Evolutionary conservation across 2,888 invertebrate genomes (phyloP).

Genomic region (Acanthosoma haemorrhoidale): DNA sequence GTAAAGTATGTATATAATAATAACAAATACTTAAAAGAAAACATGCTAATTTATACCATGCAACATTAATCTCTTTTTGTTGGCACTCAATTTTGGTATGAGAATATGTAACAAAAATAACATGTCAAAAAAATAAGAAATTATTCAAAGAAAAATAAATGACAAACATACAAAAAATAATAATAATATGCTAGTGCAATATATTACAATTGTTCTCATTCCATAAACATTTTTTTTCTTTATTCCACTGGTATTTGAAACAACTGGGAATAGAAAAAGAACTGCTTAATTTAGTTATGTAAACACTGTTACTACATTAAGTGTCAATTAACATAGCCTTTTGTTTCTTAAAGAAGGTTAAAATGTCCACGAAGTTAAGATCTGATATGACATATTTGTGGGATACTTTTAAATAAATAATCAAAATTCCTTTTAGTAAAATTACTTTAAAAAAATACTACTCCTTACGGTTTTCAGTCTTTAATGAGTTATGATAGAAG

Average conservation of each 20-base stretch:
- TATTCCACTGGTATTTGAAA: not conserved
- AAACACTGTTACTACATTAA: not conserved
- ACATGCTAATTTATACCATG: conserved; percentile 18
- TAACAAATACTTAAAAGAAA: not conserved
- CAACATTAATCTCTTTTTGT: conserved; percentile 4
- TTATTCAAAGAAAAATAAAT: conserved; percentile 1
- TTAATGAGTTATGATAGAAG: not conserved
- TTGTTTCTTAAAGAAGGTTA: not conserved
- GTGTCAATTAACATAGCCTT: not conserved
- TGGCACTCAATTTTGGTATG: conserved; percentile 26
- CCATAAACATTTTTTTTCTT: not conserved
- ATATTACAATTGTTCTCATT: conserved; percentile 1
- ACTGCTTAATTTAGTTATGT: not conserved
- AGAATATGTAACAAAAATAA: not conserved
- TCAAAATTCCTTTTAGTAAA: not conserved
- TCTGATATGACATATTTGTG: not conserved
- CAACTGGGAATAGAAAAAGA: not conserved
- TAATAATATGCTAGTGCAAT: conserved; percentile 1
- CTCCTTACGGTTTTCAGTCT: not conserved
- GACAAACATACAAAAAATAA: conserved; percentile 8
- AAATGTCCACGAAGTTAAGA: not conserved
- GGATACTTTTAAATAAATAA: not conserved
- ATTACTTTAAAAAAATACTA: not conserved
- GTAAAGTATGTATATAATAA: too few species aligned
- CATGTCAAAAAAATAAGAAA: not conserved